Conservation (phyloP, 1,140 invertebrate genomes). For the Samia ricini region DNA sequence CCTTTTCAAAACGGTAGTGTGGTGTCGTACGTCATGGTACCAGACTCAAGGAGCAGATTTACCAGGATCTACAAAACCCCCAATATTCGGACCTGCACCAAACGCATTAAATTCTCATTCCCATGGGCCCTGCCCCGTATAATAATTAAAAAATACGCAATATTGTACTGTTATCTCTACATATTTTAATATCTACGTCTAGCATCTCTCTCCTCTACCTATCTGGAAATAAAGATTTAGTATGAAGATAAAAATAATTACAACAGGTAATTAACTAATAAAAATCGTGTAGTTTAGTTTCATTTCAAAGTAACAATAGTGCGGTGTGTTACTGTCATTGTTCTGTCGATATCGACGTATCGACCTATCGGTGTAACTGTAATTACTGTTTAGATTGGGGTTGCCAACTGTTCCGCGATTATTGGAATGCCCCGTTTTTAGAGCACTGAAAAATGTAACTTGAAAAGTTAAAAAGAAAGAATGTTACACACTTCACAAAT, state of each 20-base stretch:
- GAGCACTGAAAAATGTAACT: background rate
- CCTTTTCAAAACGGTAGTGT: no score
- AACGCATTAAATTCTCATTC: no score
- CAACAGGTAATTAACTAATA: background rate
- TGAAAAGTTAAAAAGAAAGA: no score
- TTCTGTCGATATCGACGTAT: background rate
- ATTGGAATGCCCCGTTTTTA: background rate
- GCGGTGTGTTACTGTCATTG: background rate
- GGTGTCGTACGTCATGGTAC: no score
- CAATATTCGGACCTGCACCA: no score
- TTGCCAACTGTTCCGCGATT: background rate
- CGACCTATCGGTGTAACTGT: background rate
- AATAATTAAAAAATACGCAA: no score
- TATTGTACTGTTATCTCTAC: background rate
- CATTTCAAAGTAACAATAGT: background rate
- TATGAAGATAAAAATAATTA: background rate
- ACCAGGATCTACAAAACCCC: no score
- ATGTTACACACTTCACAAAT: no score
- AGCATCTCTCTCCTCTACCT: background rate
- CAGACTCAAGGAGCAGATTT: no score
- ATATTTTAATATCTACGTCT: background rate
- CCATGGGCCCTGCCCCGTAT: no score
- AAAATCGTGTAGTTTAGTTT: background rate
- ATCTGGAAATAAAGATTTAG: background rate
- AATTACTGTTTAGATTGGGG: background rate